These are phyloP conservation scores for Allolobophora icterica DNA, from an alignment of 2,888 invertebrate species.

Conservation along the genomic window DNA sequence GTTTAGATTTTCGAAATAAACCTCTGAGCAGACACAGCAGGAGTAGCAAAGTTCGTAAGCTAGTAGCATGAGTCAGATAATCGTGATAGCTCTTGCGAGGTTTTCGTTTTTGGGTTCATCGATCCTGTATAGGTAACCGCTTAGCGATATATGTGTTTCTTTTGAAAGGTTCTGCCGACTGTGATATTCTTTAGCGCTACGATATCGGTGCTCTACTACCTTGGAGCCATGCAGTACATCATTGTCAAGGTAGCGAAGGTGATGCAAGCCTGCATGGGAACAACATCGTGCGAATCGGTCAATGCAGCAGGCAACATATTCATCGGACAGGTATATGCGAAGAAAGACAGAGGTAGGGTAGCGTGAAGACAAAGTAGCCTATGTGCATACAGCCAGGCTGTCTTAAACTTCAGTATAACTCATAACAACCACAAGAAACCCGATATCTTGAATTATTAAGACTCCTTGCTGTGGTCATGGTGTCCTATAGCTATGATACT, in stretches of 20 bases:
- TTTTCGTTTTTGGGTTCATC: background rate
- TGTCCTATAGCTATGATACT: no score
- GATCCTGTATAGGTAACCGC: background rate
- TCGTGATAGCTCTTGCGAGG: background rate
- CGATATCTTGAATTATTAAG: no score
- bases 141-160: background rate
- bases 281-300: constrained; percentile 92
- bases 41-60: no score
- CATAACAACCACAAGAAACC: no score
- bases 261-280: constrained; percentile 75
- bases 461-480: no score
- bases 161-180: constrained; percentile 74
- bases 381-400: background rate
- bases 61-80: background rate
- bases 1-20: no score
- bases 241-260: constrained; percentile 81
- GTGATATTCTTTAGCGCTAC: constrained; percentile 91
- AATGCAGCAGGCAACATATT: constrained; percentile 92
- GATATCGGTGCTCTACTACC: constrained; percentile 84
- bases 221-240: constrained; percentile 82
- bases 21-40: no score
- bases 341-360: background rate
- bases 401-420: background rate
- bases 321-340: constrained; percentile 82
- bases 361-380: background rate